Percentiles rank a stretch among this genome's conserved stretches.
These are phyloP conservation scores for Apocrypta bakeri DNA, from an alignment of 1,140 invertebrate genomes.

Conservation along the genomic window DNA sequence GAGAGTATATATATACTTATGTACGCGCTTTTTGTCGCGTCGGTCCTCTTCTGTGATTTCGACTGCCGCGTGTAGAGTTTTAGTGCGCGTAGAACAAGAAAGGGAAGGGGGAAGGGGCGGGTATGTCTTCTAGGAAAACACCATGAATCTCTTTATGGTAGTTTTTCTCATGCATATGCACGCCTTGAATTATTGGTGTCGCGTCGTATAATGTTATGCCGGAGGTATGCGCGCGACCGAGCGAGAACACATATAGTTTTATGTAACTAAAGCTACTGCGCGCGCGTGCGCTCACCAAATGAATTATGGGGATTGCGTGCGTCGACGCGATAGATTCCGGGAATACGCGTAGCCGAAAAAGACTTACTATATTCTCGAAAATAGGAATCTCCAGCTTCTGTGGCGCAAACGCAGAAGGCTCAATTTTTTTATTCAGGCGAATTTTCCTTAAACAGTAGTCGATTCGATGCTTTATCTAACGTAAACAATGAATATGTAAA, in stretches of 20 bases:
- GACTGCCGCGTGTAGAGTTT: neutral
- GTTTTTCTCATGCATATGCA: neutral
- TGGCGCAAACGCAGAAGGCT: neutral
- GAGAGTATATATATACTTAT: neutral
- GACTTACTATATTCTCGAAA: neutral
- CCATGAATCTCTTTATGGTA: neutral
- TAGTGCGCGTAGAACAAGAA: neutral
- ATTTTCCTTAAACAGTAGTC: neutral
- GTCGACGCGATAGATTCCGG: neutral
- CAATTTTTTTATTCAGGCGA: neutral
- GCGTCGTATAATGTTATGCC: too few relatives aligned
- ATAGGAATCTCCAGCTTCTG: neutral
- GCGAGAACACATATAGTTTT: neutral
- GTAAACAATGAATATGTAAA: slow-evolving; percentile 3
- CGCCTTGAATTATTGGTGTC: too few relatives aligned
- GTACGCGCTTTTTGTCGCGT: neutral
- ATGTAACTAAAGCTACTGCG: neutral
- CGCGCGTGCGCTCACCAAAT: neutral
- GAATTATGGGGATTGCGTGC: neutral
- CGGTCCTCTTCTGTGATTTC: neutral
- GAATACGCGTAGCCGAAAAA: neutral
- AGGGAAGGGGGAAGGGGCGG: neutral
- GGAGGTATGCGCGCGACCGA: too few relatives aligned
- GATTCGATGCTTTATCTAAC: neutral
- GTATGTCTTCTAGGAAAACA: neutral